Base-by-base conservation (phyloP, 23 tunicate species). In the Pegea sp. region DNA sequence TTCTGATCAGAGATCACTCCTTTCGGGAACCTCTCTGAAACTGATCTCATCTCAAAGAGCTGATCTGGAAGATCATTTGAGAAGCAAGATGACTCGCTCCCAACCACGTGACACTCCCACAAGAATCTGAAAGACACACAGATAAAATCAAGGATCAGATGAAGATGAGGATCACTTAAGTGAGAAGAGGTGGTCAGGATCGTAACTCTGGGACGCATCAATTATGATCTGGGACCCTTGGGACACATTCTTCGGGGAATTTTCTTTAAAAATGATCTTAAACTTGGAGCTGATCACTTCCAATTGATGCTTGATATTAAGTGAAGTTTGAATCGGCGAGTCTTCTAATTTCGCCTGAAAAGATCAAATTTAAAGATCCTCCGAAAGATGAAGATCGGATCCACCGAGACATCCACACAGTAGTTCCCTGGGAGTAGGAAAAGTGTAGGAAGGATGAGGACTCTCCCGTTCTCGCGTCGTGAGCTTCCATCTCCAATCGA, bases 91-190 rank as follows among this genome's bases (percentile, higher is more conserved):
- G 16, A 16, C 46, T 11, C 13, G 46, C 13, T 16, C 46, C 46
- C 33, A 1, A 74, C 23, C 4, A 66, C 72, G 52, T 33, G 52
- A 42, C 84, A 74, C 52, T 65, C 62, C 84, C 84, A 74, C 16
- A 34, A 52, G 28, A 52, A 64, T 28, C 69, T 64, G 20, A n/a
- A n/a, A n/a, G n/a, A n/a, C n/a, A n/a, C n/a, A n/a, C n/a, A n/a
- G n/a, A n/a, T 38, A 38, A 8, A 38, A 38, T 8, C 46, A 38
- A 38, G 46, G 16, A 38, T 8, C 46, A 8, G 16, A 38, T 38
- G 16, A 38, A 38, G 16, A 38, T 8, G 16, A 8, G 46, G 11
- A 8, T 8, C 11, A 38, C 46, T 16, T 38, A 38, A 16, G 46
- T 38, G 11, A 8, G 11, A 38, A 26, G 3, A 61, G 59, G 24